phyloP scores from a whole-genome alignment of 2,113 vertebrate genomes.

The Perognathus longimembris region DNA sequence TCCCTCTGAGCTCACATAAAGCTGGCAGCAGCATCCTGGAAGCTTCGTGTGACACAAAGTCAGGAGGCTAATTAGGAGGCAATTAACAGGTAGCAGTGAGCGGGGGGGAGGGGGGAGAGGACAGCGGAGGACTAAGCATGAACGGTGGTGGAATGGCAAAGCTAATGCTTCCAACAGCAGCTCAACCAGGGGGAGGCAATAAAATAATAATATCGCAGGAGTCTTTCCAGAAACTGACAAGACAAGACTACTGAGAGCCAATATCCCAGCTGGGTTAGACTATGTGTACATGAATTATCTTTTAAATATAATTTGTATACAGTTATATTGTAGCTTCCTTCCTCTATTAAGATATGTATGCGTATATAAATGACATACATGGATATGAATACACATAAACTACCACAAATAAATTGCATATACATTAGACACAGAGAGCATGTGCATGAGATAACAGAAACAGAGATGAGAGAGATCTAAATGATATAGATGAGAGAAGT shows the following conservation, averaged over 20 bases:
- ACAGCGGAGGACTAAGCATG: slow-evolving; percentile 45
- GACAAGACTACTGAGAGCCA: neutral
- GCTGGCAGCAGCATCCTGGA: neutral
- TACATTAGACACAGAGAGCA: neutral
- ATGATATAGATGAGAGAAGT: too few relatives aligned
- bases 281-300: neutral
- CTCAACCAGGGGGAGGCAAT: slow-evolving; percentile 28
- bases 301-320: neutral
- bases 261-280: neutral
- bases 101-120: neutral
- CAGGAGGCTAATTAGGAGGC: neutral
- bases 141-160: slow-evolving; percentile 17
- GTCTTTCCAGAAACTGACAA: neutral
- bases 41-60: slow-evolving; percentile 1
- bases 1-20: neutral
- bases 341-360: neutral
- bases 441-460: too few relatives aligned
- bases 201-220: too few relatives aligned
- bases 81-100: neutral
- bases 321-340: neutral
- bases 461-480: too few relatives aligned
- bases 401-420: neutral
- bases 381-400: neutral
- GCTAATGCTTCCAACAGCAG: slow-evolving; percentile 41
- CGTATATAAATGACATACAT: neutral